Conservation (phyloP, 2,888 invertebrate genomes). For the Ecdyonurus torrentis region DNA sequence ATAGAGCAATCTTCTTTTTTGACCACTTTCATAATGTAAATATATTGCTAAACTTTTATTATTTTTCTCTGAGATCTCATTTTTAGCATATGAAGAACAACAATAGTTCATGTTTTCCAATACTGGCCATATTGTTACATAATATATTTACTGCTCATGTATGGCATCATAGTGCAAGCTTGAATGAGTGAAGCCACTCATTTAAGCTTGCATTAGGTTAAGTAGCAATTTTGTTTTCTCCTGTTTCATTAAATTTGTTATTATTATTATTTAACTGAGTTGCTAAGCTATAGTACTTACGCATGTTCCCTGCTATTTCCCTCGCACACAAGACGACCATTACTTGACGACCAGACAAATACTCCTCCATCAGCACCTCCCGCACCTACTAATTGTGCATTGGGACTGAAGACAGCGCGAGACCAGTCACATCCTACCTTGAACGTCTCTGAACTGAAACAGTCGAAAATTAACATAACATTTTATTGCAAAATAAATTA, state of each 20-base stretch:
- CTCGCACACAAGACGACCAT: slow-evolving; percentile 46
- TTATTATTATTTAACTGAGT: too few species aligned
- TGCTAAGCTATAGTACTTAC: too few species aligned
- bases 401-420: slow-evolving; percentile 81
- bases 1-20: neutral
- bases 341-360: slow-evolving; percentile 77
- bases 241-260: too few species aligned
- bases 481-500: neutral
- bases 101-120: too few species aligned
- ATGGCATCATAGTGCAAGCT: too few species aligned
- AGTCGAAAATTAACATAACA: slow-evolving; percentile 12
- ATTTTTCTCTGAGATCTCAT: neutral
- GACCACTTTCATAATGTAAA: neutral
- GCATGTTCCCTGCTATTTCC: slow-evolving; percentile 62
- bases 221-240: too few species aligned
- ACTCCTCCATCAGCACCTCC: slow-evolving; percentile 86
- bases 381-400: slow-evolving; percentile 72
- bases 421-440: slow-evolving; percentile 92
- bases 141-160: too few species aligned
- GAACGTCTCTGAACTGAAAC: slow-evolving; percentile 78
- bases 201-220: too few species aligned
- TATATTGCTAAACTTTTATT: neutral
- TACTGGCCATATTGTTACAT: too few species aligned
- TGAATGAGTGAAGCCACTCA: too few species aligned
- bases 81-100: too few species aligned